These are phyloP conservation scores for Tadarida brasiliensis DNA, from an alignment of 2,797 vertebrate genomes.

Conservation along the genomic window DNA sequence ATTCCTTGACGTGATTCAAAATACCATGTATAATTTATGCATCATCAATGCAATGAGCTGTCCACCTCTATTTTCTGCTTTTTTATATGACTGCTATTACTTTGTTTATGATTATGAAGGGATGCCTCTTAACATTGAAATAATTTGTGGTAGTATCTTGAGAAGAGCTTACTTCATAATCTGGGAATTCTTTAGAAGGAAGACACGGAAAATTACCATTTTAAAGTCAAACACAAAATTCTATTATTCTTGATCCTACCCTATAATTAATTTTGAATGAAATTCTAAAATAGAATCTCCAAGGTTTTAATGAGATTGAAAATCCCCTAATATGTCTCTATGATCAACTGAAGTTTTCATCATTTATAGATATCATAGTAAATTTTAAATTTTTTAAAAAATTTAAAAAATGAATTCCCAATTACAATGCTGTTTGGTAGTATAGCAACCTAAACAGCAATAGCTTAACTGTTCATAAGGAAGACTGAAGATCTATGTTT, in stretches of 20 bases:
- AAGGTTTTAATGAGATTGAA: neutral
- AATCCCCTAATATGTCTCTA: neutral
- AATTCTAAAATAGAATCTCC: slow-evolving; percentile 6
- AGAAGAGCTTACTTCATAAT: neutral
- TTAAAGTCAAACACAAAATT: neutral
- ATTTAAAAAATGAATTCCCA: neutral
- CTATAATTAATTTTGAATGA: neutral
- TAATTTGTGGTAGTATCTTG: neutral
- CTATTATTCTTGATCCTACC: neutral
- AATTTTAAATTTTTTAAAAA: neutral
- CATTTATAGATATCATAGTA: neutral
- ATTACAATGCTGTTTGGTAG: neutral
- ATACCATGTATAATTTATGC: neutral
- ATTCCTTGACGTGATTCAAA: slow-evolving; percentile 13
- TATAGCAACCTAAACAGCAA: neutral
- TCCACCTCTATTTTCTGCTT: neutral
- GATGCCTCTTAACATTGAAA: neutral
- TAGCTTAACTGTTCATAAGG: neutral
- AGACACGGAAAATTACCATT: neutral
- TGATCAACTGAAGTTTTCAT: neutral
- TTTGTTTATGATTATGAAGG: slow-evolving; percentile 2
- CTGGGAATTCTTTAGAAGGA: neutral
- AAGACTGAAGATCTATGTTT: neutral
- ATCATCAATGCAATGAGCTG: neutral
- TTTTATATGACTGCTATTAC: neutral